Evolutionary conservation across 2,888 invertebrate species (phyloP).

Genomic region (Palloptera scutellata): DNA sequence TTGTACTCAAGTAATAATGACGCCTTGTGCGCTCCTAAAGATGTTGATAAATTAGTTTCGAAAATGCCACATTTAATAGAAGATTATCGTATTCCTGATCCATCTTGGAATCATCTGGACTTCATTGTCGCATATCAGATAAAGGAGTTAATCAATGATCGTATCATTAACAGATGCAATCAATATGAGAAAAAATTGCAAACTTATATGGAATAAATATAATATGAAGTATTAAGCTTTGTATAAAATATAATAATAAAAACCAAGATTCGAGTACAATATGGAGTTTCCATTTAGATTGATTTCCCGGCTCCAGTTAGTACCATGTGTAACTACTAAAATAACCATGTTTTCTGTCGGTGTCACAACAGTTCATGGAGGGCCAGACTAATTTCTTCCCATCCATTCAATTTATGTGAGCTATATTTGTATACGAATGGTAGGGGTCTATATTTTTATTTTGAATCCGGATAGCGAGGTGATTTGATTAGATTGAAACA

Average conservation of each 20-base stretch:
- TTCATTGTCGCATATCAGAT: slow-evolving; percentile 53
- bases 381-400: too few species aligned
- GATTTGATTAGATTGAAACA: too few species aligned
- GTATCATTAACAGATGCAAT: slow-evolving; percentile 45
- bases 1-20: slow-evolving; percentile 55
- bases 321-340: too few species aligned
- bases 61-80: slow-evolving; percentile 44
- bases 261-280: too few species aligned
- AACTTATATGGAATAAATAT: not conserved
- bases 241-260: not conserved
- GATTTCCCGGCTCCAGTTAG: too few species aligned
- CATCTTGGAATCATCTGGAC: slow-evolving; percentile 57
- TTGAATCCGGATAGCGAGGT: too few species aligned
- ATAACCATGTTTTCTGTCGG: too few species aligned
- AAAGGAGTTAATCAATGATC: slow-evolving; percentile 51
- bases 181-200: slow-evolving; percentile 37
- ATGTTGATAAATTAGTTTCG: slow-evolving; percentile 50
- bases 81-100: slow-evolving; percentile 52
- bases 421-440: too few species aligned
- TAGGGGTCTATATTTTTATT: too few species aligned
- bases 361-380: too few species aligned
- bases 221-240: not conserved
- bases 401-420: too few species aligned
- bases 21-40: slow-evolving; percentile 50
- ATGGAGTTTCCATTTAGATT: too few species aligned